phyloP scores from a whole-genome alignment of 2,888 invertebrate species.

The Balanococcus diminutus region DNA sequence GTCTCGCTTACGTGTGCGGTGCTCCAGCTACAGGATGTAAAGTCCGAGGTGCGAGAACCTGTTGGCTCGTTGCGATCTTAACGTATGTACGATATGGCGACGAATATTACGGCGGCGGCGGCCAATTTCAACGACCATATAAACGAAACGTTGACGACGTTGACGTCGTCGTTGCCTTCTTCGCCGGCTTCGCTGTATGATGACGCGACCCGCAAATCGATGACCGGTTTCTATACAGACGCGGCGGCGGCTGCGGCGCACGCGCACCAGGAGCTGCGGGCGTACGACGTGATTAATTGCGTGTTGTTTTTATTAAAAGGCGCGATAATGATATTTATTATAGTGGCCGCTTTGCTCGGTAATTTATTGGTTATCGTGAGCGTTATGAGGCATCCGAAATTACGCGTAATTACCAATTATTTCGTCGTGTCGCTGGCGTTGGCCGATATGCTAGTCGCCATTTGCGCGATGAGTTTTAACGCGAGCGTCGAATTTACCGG shows the following conservation, averaged over 20 bases:
- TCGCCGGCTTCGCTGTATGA: background rate
- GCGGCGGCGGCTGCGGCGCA: background rate
- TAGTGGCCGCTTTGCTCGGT: slow-evolving; percentile 85
- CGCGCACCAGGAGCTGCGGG: background rate
- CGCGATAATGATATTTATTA: slow-evolving; percentile 85
- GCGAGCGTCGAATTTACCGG: slow-evolving; percentile 85
- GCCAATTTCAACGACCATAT: slow-evolving; percentile 1
- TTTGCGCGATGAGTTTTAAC: slow-evolving; percentile 94
- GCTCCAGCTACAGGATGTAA: background rate
- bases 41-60: background rate
- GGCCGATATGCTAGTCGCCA: slow-evolving; percentile 92
- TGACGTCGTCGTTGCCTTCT: background rate
- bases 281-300: slow-evolving; percentile 12
- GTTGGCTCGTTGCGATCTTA: too few species aligned
- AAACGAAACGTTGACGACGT: slow-evolving; percentile 27
- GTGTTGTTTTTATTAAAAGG: slow-evolving; percentile 57
- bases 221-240: background rate
- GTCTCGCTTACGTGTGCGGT: background rate
- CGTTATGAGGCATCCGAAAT: slow-evolving; percentile 77
- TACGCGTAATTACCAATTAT: slow-evolving; percentile 89
- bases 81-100: background rate
- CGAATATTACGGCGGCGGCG: slow-evolving; percentile 20
- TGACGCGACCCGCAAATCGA: slow-evolving; percentile 3
- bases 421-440: slow-evolving; percentile 93
- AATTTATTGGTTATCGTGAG: slow-evolving; percentile 88